Conservation (phyloP, 1,140 invertebrate species). For the Schlechtendalia chinensis region DNA sequence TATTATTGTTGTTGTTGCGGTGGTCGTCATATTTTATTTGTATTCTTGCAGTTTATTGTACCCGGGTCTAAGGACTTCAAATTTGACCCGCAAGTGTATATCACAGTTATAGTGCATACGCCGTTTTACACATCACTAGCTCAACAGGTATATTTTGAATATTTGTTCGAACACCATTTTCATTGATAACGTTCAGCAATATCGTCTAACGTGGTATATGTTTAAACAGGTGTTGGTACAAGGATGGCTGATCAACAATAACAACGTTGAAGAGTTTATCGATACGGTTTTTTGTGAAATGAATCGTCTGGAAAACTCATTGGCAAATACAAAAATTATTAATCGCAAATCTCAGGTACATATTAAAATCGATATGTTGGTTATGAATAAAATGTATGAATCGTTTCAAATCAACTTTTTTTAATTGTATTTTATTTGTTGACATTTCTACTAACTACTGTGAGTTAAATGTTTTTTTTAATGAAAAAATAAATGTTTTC, state of each 20-base stretch:
- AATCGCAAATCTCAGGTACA: neutral
- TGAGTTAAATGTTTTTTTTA: too few relatives aligned
- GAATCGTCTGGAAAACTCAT: slow-evolving; percentile 64
- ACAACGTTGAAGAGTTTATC: slow-evolving; percentile 66
- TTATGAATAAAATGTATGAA: too few relatives aligned
- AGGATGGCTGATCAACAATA: slow-evolving; percentile 66
- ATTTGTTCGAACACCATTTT: neutral
- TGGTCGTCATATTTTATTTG: neutral
- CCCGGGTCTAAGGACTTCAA: slow-evolving; percentile 65
- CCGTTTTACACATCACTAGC: slow-evolving; percentile 71
- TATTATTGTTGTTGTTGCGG: neutral
- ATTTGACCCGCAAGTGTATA: slow-evolving; percentile 71
- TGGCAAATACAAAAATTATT: slow-evolving; percentile 57
- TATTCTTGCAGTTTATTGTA: slow-evolving; percentile 65
- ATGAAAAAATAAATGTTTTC: too few relatives aligned
- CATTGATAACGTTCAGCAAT: too few relatives aligned
- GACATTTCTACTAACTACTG: too few relatives aligned
- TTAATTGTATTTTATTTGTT: too few relatives aligned
- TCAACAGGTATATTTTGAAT: slow-evolving; percentile 62
- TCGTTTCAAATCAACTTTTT: too few relatives aligned
- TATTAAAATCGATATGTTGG: too few relatives aligned
- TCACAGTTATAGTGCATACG: slow-evolving; percentile 77
- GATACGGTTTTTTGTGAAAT: slow-evolving; percentile 63
- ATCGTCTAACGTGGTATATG: neutral
- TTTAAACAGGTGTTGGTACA: slow-evolving; percentile 66